Base-by-base conservation (phyloP, 2,888 invertebrate genomes). In the Congeria kusceri region DNA sequence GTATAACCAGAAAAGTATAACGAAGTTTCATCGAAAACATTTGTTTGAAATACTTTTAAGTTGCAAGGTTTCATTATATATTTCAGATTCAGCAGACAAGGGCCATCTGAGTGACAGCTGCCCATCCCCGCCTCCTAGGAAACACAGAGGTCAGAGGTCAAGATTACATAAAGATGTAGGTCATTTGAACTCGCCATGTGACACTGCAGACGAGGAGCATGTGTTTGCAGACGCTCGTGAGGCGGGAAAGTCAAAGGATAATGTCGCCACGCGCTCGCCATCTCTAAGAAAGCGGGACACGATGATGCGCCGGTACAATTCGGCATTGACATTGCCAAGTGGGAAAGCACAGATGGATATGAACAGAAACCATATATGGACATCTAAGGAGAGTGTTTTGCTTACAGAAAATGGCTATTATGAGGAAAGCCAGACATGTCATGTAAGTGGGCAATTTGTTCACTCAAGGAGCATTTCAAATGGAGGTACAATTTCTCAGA, bases 271-370 rank as follows among this genome's bases (percentile, higher is more conserved):
- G 11, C 56, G 75, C 23, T 71, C 79, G 1, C 79, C 79, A 7
- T 70, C 71, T 9, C 47, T 68, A 15, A 62, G 74, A 28, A 79
- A 74, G 53, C 44, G 75, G 4, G 75, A 75, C 63, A 58, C 67
- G 9, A 75, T 79, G 75, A 67, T 70, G 71, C 61, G 79, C 13
- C 53, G 71, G 25, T 73, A 78, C 64, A 68, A 78, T 61, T 78
- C 78, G 1, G 63, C 70, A 15, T 70, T 65, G 11, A 70, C 70
- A 23, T 64, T 72, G 32, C 71, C 71, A 20, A 49, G 25, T 18
- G 53, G 53, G 53, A 53, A 49, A 20, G 57, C 70, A 23, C 70
- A 62, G 1, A 64, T 63, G 1, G 71, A 72, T 53, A 46, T 64
- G 71, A 72, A 72, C 44, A 64, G 57, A 64, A 72, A 72, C 58